Conservation (phyloP, 2,888 invertebrate genomes). For the Electrophaes corylata region DNA sequence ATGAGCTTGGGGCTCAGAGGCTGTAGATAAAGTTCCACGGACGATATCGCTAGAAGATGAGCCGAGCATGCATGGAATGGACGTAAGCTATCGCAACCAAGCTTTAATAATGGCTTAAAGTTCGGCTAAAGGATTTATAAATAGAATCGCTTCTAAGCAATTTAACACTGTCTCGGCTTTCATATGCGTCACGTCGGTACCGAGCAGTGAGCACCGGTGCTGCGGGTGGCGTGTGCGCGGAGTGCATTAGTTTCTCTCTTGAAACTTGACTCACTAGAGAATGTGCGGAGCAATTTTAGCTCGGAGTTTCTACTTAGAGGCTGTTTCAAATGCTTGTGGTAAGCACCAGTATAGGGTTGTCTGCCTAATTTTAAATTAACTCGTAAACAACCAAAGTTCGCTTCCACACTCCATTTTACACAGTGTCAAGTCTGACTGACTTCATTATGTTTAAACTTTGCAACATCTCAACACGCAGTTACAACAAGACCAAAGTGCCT, state of each 20-base stretch:
- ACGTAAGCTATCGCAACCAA: too few species aligned
- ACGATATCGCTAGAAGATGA: too few species aligned
- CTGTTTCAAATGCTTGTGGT: background rate
- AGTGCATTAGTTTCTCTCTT: conserved; percentile 15
- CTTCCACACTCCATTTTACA: background rate
- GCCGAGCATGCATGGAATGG: too few species aligned
- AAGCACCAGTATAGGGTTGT: background rate
- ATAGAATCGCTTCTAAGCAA: too few species aligned
- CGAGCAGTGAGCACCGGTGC: background rate
- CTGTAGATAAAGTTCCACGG: too few species aligned
- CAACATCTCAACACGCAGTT: conserved; percentile 7
- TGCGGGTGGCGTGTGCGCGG: background rate
- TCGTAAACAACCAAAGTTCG: background rate
- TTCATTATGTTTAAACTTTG: conserved; percentile 1
- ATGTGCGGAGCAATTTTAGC: conserved; percentile 9
- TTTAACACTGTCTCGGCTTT: too few species aligned
- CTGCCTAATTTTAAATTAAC: background rate
- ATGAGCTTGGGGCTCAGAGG: too few species aligned
- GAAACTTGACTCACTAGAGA: conserved; percentile 6
- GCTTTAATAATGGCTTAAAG: too few species aligned
- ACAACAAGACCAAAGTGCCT: conserved; percentile 10
- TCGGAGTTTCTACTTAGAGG: conserved; percentile 7
- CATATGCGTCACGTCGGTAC: too few species aligned
- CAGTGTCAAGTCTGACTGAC: background rate
- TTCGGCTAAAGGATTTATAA: too few species aligned